phyloP scores from a whole-genome alignment of 2,113 vertebrate genomes.

The Henicopernis longicauda region DNA sequence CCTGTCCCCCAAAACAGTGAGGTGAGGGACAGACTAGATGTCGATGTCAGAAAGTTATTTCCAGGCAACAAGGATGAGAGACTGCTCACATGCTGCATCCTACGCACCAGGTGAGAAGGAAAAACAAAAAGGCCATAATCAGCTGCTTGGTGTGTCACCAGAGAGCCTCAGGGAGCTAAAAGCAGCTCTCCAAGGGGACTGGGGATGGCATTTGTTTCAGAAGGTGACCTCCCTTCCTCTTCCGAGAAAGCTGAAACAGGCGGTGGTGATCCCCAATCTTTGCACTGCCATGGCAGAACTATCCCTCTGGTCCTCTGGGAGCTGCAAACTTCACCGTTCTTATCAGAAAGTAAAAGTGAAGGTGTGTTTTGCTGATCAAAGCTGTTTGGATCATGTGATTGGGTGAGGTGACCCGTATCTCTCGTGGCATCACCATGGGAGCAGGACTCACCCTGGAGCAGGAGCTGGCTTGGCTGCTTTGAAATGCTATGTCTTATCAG shows the following conservation, averaged over 20 bases:
- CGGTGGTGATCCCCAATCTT: neutral
- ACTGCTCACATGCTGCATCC: neutral
- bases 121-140: neutral
- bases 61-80: neutral
- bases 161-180: neutral
- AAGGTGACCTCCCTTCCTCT: neutral
- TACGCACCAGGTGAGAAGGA: neutral
- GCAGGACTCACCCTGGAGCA: neutral
- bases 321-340: neutral
- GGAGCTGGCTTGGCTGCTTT: neutral
- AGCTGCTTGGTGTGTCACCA: neutral
- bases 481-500: slow-evolving; percentile 5
- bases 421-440: neutral
- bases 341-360: neutral
- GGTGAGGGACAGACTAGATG: neutral
- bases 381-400: neutral
- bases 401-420: neutral
- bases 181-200: neutral
- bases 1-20: neutral
- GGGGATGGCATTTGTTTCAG: neutral
- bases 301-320: neutral
- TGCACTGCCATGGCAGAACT: neutral
- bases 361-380: neutral
- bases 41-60: neutral
- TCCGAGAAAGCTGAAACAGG: neutral